Percentiles rank a stretch among this genome's conserved stretches.
Evolutionary conservation across 1,140 invertebrate genomes (phyloP).

Genomic region (Diabrotica undecimpunctata): DNA sequence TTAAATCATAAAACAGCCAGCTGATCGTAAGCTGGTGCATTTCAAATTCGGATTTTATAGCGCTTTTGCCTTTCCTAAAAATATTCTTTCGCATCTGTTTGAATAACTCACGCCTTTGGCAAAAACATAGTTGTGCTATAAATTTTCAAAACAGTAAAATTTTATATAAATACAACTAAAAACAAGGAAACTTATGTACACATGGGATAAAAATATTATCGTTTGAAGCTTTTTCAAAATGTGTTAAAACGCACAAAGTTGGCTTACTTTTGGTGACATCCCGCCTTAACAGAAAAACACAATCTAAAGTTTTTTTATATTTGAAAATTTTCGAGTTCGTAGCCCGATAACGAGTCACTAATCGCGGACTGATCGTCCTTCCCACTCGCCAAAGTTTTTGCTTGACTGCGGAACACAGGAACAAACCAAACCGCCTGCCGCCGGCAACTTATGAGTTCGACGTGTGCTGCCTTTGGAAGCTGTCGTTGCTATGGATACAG

Average conservation of each 20-base stretch:
- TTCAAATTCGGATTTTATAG: background rate
- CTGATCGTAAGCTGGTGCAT: background rate
- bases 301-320: background rate
- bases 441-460: slow-evolving; percentile 1
- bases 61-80: background rate
- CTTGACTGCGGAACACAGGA: background rate
- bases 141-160: background rate
- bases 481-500: slow-evolving; percentile 1
- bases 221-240: background rate
- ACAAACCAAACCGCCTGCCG: background rate
- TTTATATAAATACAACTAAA: background rate
- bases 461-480: slow-evolving; percentile 1
- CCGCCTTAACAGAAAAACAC: background rate
- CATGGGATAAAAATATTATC: background rate
- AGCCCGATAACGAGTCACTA: background rate
- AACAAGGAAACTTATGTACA: background rate
- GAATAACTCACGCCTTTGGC: background rate
- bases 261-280: slow-evolving; percentile 2
- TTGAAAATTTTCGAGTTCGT: background rate
- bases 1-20: slow-evolving; percentile 2
- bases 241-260: background rate
- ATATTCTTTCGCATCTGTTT: slow-evolving; percentile 1
- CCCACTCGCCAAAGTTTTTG: background rate
- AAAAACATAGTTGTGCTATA: background rate
- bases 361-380: background rate